Percentiles rank a stretch among this genome's conserved stretches.
These are phyloP conservation scores for Sakesphorus luctuosus DNA, from an alignment of 2,113 vertebrate species.

Conservation along the genomic window DNA sequence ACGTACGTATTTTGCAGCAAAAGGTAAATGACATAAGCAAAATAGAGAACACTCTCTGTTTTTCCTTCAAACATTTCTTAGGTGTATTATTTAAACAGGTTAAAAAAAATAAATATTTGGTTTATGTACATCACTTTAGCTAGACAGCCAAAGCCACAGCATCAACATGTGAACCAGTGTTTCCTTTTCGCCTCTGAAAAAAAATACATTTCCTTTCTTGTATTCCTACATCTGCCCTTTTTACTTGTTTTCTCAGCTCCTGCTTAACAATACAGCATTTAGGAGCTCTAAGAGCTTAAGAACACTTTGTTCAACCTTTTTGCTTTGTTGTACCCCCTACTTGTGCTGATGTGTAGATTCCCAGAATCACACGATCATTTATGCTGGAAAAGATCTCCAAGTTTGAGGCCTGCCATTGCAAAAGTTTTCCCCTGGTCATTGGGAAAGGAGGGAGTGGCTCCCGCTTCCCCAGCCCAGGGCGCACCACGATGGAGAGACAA, in stretches of 20 bases:
- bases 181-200: background rate
- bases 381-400: fast-evolving
- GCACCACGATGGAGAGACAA: too few species aligned
- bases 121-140: background rate
- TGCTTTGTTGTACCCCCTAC: background rate
- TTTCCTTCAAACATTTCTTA: background rate
- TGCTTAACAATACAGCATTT: background rate
- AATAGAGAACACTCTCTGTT: background rate
- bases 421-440: too few species aligned
- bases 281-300: background rate
- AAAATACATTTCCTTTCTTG: background rate
- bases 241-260: background rate
- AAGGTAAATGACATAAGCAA: background rate
- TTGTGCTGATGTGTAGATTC: background rate
- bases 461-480: too few species aligned
- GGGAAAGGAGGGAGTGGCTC: too few species aligned
- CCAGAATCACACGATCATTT: background rate
- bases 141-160: background rate
- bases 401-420: too few species aligned
- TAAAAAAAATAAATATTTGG: background rate
- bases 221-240: background rate
- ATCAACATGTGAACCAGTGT: background rate
- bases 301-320: background rate
- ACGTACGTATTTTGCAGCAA: background rate
- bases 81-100: background rate